phyloP scores from a whole-genome alignment of 2,797 vertebrate genomes.

The Eutrigla gurnardus region DNA sequence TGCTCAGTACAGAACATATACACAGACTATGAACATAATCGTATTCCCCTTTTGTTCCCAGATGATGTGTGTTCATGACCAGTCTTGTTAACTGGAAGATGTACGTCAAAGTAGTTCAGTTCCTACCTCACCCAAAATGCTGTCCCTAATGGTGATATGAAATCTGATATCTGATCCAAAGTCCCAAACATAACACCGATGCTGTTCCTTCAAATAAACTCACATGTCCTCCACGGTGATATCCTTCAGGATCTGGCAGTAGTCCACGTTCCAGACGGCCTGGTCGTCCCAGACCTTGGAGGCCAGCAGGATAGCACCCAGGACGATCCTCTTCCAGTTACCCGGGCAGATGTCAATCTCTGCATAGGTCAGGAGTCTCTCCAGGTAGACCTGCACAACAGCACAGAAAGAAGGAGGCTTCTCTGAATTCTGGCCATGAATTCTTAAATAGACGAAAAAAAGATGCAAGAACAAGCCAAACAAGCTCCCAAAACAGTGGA shows the following conservation, averaged over 20 bases:
- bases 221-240: constrained; percentile 98
- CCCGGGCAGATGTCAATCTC: constrained; percentile 96
- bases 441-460: not conserved
- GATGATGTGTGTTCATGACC: not conserved
- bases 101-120: not conserved
- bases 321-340: constrained; percentile 96
- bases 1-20: not conserved
- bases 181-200: not conserved
- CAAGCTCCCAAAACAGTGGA: not conserved
- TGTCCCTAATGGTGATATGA: not conserved
- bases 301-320: constrained; percentile 95
- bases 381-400: constrained; percentile 91
- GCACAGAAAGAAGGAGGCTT: not conserved
- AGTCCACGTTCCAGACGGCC: constrained; percentile 98
- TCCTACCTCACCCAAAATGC: not conserved
- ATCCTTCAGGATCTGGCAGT: constrained; percentile 98
- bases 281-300: constrained; percentile 99
- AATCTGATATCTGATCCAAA: not conserved
- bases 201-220: constrained; percentile 52
- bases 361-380: constrained; percentile 95
- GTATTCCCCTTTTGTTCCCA: no score
- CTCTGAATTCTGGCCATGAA: not conserved
- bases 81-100: not conserved
- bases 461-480: not conserved
- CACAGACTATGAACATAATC: not conserved